A percentile compares a stretch with the other conserved stretches of the same genome.
phyloP scores from a whole-genome alignment of 2,113 vertebrate genomes.

The Struthio camelus region DNA sequence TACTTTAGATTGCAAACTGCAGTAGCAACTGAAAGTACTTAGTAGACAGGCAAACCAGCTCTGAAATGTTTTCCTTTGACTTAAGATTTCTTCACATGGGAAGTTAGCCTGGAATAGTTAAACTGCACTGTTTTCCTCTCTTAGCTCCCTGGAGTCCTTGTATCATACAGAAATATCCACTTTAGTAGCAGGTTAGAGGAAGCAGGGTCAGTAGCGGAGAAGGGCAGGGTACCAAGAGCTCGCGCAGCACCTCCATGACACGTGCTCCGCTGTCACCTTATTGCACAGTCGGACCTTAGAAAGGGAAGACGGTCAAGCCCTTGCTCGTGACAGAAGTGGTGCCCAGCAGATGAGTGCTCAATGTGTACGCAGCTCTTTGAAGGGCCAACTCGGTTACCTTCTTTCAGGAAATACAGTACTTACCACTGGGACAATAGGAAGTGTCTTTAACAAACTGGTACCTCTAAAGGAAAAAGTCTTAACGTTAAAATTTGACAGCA shows the following conservation, averaged over 20 bases:
- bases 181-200: not conserved
- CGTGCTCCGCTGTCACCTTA: not conserved
- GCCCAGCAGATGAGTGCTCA: not conserved
- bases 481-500: not conserved
- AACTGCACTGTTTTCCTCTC: not conserved
- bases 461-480: not conserved
- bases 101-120: not conserved
- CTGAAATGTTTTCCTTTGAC: not conserved
- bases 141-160: fast-evolving
- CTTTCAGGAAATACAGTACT: not conserved
- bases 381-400: not conserved
- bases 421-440: not conserved
- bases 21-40: not conserved
- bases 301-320: not conserved
- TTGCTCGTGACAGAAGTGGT: not conserved
- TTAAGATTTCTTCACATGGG: not conserved
- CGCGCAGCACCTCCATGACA: too few relatives aligned
- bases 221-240: not conserved
- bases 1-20: not conserved
- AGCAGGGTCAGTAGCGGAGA: fast-evolving
- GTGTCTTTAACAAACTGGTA: not conserved
- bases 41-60: not conserved
- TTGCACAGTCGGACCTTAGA: not conserved
- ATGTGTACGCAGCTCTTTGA: not conserved
- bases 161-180: fast-evolving